Evolutionary conservation across 2,888 invertebrate species (phyloP).

Genomic region (Tenthredo amoena): DNA sequence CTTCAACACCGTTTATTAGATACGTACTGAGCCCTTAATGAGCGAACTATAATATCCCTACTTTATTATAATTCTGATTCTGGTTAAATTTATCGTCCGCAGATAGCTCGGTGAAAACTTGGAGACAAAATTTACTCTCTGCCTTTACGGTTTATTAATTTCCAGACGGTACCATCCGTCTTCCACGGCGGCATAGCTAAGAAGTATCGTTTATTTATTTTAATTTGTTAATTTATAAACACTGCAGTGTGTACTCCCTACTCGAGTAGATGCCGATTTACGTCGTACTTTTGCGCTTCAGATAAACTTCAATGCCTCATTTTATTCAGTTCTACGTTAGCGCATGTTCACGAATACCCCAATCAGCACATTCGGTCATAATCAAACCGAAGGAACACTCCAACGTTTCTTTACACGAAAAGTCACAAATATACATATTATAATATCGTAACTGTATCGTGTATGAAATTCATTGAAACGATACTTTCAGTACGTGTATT

Average conservation of each 20-base stretch:
- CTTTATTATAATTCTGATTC: slow-evolving; percentile 56
- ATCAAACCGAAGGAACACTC: neutral
- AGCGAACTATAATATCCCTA: slow-evolving; percentile 55
- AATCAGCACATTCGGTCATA: neutral
- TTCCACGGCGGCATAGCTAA: neutral
- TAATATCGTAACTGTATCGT: neutral
- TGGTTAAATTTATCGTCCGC: slow-evolving; percentile 55
- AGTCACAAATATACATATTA: neutral
- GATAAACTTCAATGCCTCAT: neutral
- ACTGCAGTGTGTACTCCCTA: neutral
- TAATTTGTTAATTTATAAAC: slow-evolving; percentile 4
- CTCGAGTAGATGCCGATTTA: neutral
- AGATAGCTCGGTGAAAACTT: slow-evolving; percentile 10
- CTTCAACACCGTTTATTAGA: neutral
- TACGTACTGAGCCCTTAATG: slow-evolving; percentile 42
- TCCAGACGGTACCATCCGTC: slow-evolving; percentile 54
- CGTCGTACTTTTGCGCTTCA: neutral
- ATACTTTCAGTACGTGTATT: neutral
- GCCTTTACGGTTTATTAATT: slow-evolving; percentile 65
- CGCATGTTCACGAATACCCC: slow-evolving; percentile 7
- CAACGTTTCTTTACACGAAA: neutral
- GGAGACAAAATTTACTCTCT: slow-evolving; percentile 31
- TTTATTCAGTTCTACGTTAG: neutral
- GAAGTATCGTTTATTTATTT: slow-evolving; percentile 7
- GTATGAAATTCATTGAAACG: neutral